Evolutionary conservation across 1,140 invertebrate genomes (phyloP).

Genomic region (Dolichoris vasculosae): DNA sequence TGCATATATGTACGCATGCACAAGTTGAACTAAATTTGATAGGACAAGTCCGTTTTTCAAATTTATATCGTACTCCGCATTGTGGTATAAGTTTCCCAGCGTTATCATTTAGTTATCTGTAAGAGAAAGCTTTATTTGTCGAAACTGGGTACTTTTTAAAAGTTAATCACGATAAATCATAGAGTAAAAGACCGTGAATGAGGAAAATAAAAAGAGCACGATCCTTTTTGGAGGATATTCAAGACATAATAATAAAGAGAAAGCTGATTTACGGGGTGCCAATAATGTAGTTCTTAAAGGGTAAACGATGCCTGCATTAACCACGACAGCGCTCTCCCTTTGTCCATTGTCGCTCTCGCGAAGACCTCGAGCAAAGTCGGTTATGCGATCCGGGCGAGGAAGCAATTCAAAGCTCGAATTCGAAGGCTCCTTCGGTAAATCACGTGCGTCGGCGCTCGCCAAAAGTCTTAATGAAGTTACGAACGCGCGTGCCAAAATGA

Average conservation of each 20-base stretch:
- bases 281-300: slow-evolving; percentile 12
- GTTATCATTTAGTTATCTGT: neutral
- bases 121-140: neutral
- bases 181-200: neutral
- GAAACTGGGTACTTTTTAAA: neutral
- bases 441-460: neutral
- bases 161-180: neutral
- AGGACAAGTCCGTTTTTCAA: neutral
- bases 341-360: neutral
- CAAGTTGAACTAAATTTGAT: slow-evolving; percentile 6
- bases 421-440: slow-evolving; percentile 21
- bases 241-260: slow-evolving; percentile 18
- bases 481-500: neutral
- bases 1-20: too few species aligned
- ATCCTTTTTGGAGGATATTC: neutral
- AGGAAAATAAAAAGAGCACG: neutral
- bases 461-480: slow-evolving; percentile 35
- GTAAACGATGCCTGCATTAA: slow-evolving; percentile 16
- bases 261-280: slow-evolving; percentile 48
- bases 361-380: neutral
- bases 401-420: neutral
- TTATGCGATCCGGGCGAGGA: neutral
- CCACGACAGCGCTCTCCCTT: neutral
- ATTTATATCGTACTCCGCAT: neutral
- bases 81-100: neutral